Conservation (phyloP, 2,888 invertebrate genomes). For the Helobdella robusta region DNA sequence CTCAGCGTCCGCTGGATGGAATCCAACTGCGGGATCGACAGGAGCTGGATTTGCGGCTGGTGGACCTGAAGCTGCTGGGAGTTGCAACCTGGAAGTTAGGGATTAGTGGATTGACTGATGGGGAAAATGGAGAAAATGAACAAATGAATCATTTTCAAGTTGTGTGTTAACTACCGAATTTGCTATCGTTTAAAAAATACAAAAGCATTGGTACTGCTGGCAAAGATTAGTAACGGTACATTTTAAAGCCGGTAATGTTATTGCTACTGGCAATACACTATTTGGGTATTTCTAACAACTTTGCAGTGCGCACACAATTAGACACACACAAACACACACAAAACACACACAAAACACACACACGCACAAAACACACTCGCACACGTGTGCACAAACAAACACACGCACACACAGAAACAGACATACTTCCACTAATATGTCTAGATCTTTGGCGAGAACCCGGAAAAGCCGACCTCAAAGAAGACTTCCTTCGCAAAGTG, state of each 20-base stretch:
- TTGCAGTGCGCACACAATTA: too few relatives aligned
- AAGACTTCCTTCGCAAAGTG: not conserved
- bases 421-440: slow-evolving; percentile 20
- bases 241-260: not conserved
- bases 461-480: not conserved
- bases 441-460: slow-evolving; percentile 6
- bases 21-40: slow-evolving; percentile 49
- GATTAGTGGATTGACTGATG: not conserved
- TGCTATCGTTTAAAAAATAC: not conserved
- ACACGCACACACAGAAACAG: too few relatives aligned
- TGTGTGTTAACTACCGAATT: not conserved
- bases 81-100: not conserved
- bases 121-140: not conserved
- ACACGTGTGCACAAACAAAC: too few relatives aligned
- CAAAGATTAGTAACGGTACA: not conserved
- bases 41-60: slow-evolving; percentile 40
- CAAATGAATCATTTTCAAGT: not conserved
- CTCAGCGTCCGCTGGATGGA: slow-evolving; percentile 48
- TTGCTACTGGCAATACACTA: too few relatives aligned
- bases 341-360: too few relatives aligned
- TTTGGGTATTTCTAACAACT: too few relatives aligned
- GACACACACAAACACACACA: too few relatives aligned
- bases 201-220: not conserved
- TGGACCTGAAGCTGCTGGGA: slow-evolving; percentile 15
- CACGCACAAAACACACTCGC: too few relatives aligned